Base-by-base conservation (phyloP, 1,140 invertebrate species). In the Ctenoplectra terminalis region DNA sequence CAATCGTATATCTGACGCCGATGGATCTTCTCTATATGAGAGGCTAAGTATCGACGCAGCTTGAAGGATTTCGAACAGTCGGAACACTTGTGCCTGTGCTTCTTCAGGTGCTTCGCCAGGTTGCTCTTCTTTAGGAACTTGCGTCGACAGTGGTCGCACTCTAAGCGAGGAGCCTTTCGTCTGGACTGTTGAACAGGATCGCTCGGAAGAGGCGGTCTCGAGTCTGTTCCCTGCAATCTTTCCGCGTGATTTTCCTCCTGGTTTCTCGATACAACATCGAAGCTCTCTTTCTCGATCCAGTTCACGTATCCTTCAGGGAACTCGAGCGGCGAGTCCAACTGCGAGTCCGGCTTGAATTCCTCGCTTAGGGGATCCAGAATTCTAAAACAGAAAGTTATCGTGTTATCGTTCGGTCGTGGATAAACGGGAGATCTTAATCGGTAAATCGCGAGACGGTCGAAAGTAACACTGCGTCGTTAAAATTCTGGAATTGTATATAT, bases 101-200 rank as follows among this genome's bases (percentile, higher is more conserved):
- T 88, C 64, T 89, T 88, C 76, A 92, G 48, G 73, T 95, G 94
- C n/a, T 93, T 91, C 0, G 85, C 89, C 23, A 95, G 74, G 66
- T 93, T 93, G 48, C 91, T 92, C 52, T 93, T 89, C 11, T 93
- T 94, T 0, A 92, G 94, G 76, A 95, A 96, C 15, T 93, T 84
- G 8, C 82, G 77, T 6, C 46, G 50, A 56, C 88, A 89, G 9
- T 85, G 75, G 5, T 85, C 85, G 76, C 87, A 88, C 17, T 89
- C 86, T 9, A 88, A 31, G 20, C 37, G 61, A 23, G 11, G n/a
- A 11, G 40, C 50, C 34, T 20, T 64, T 58, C 29, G 70, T 13
- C 29, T 82, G 0, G 29, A 17, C 0, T 23, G 8, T 8, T 54
- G 58, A 61, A 34, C 52, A 13, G 15, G 7, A 6, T 17, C 29